A percentile compares a stretch with the other conserved stretches of the same genome.
phyloP scores from a whole-genome alignment of 2,888 invertebrate genomes.

The Drosophila atroscutellata region DNA sequence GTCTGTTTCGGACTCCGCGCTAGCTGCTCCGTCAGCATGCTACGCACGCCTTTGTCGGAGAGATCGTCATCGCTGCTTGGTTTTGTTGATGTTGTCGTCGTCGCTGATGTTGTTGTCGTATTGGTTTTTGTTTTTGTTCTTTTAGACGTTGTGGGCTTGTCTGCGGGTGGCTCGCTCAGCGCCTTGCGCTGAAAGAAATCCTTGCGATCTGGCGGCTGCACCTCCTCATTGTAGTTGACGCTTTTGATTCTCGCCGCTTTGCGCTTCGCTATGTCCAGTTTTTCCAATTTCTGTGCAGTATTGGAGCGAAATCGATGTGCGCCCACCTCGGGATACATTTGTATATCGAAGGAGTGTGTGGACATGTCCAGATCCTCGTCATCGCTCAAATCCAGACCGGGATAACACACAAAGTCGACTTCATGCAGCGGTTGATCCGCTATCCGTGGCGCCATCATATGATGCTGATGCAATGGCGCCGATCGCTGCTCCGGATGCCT shows the following conservation, averaged over 20 bases:
- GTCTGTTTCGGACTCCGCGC: slow-evolving; percentile 91
- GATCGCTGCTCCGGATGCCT: slow-evolving; percentile 33
- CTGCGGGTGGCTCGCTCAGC: slow-evolving; percentile 27
- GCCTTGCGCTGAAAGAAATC: slow-evolving; percentile 79
- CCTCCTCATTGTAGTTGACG: slow-evolving; percentile 82
- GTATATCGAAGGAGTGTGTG: slow-evolving; percentile 92
- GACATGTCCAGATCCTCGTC: slow-evolving; percentile 89
- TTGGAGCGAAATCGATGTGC: slow-evolving; percentile 91
- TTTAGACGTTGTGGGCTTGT: slow-evolving; percentile 27
- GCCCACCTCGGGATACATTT: slow-evolving; percentile 88
- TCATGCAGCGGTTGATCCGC: slow-evolving; percentile 80
- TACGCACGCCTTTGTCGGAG: slow-evolving; percentile 82
- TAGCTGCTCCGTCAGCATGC: slow-evolving; percentile 91
- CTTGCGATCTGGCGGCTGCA: slow-evolving; percentile 69
- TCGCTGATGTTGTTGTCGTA: background rate
- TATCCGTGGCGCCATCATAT: slow-evolving; percentile 45
- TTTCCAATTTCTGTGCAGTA: slow-evolving; percentile 94
- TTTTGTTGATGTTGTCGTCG: background rate
- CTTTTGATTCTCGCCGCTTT: slow-evolving; percentile 90
- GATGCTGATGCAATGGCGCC: slow-evolving; percentile 22
- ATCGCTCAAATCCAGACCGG: slow-evolving; percentile 92
- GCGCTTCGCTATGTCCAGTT: slow-evolving; percentile 93
- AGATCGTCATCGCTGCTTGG: slow-evolving; percentile 52
- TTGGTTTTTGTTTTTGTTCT: background rate
- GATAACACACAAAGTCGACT: slow-evolving; percentile 88